These are phyloP conservation scores for Nematostella vectensis DNA, from an alignment of 92 coral and sea anemone species.

Conservation along the genomic window DNA sequence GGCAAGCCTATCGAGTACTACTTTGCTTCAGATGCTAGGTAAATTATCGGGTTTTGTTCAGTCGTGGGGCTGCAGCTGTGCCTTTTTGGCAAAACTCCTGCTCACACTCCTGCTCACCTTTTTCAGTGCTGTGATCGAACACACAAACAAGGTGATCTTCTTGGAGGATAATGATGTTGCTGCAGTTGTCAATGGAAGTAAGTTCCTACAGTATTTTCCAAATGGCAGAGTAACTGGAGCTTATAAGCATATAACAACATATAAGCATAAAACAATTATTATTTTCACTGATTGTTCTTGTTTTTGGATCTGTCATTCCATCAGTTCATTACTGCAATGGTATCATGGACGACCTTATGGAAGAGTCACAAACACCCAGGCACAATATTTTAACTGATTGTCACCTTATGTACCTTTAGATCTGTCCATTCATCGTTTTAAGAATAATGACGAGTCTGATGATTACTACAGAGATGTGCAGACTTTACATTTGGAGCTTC, in stretches of 20 bases:
- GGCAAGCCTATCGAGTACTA: slow-evolving; percentile 84
- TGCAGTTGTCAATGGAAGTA: slow-evolving; percentile 85
- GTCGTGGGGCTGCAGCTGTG: not conserved
- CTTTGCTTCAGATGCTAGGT: slow-evolving; percentile 99
- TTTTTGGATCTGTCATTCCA: too few relatives aligned
- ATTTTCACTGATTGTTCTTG: too few relatives aligned
- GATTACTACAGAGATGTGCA: slow-evolving; percentile 83
- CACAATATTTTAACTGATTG: too few relatives aligned
- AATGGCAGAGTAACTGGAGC: not conserved
- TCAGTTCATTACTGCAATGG: too few relatives aligned
- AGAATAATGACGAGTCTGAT: slow-evolving; percentile 70
- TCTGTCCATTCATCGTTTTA: slow-evolving; percentile 85
- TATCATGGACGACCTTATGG: too few relatives aligned
- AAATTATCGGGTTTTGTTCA: not conserved
- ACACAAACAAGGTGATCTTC: slow-evolving; percentile 91
- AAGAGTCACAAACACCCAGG: too few relatives aligned
- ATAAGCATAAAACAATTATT: too few relatives aligned
- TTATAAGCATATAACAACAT: too few relatives aligned
- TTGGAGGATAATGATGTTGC: slow-evolving; percentile 96
- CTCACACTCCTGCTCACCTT: not conserved
- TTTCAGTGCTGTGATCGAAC: slow-evolving; percentile 86
- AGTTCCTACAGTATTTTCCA: slow-evolving; percentile 34
- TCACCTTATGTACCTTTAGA: slow-evolving; percentile 41
- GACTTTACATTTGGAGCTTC: slow-evolving; percentile 83
- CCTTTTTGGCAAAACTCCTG: not conserved